Conservation (phyloP, 2,888 invertebrate species). For the Clivina fossor region DNA sequence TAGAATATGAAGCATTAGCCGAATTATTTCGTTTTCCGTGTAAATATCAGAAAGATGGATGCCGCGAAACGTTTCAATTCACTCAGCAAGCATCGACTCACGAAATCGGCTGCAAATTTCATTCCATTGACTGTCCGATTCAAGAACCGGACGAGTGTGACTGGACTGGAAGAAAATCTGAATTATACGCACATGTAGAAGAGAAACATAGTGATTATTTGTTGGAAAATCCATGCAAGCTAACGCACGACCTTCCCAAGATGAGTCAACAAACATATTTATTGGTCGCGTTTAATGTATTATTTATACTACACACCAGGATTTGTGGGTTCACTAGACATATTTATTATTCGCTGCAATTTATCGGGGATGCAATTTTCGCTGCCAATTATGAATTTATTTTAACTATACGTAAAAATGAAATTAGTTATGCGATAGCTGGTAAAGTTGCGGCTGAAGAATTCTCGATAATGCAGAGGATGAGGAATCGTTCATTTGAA, state of each 20-base stretch:
- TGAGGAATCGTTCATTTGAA: neutral
- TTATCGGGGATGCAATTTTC: neutral
- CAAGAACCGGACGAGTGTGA: neutral
- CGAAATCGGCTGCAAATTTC: neutral
- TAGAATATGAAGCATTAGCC: slow-evolving; percentile 5
- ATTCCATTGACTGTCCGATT: neutral
- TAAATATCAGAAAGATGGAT: neutral
- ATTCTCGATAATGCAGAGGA: neutral
- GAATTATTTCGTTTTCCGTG: slow-evolving; percentile 7
- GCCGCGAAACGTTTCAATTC: neutral
- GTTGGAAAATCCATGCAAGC: neutral
- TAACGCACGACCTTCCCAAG: neutral
- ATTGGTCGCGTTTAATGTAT: neutral
- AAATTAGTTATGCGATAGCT: neutral
- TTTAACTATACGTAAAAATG: neutral
- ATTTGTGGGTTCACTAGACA: neutral
- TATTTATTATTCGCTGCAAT: slow-evolving; percentile 1
- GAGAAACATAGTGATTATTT: neutral
- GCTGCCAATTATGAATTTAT: neutral
- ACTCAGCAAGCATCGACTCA: neutral
- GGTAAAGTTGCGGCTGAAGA: slow-evolving; percentile 5
- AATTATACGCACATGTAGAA: neutral
- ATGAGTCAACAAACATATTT: neutral
- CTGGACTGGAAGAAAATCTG: neutral
- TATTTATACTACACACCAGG: slow-evolving; percentile 8